Percentiles rank a stretch among this genome's conserved stretches.
phyloP scores from a whole-genome alignment of 1,140 invertebrate species.

The Drosophila kurseongensis region DNA sequence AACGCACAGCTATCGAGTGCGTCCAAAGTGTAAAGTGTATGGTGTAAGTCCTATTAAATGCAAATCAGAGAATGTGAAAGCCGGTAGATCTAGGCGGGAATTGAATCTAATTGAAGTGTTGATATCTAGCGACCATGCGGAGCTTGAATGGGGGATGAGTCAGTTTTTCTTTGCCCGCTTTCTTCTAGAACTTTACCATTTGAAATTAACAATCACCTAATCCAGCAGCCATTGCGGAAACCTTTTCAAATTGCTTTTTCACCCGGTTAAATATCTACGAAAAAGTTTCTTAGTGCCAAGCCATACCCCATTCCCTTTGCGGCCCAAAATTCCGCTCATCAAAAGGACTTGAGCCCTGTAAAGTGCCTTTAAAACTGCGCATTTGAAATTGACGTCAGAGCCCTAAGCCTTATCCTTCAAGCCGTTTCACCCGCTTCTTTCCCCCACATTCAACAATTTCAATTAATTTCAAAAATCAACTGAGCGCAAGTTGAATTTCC shows the following conservation, averaged over 20 bases:
- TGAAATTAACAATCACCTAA: conserved; percentile 42
- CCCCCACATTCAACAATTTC: conserved; percentile 60
- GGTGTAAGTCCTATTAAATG: conserved; percentile 7
- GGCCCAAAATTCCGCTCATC: conserved; percentile 13
- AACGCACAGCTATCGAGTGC: conserved; percentile 15
- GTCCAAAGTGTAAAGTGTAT: conserved; percentile 29
- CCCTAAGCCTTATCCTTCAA: conserved; percentile 45
- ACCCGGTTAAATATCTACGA: conserved; percentile 34
- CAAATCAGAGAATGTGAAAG: neutral
- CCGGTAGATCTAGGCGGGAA: conserved; percentile 4
- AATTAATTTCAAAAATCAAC: conserved; percentile 79
- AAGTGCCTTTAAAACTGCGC: conserved; percentile 54
- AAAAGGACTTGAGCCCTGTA: conserved; percentile 21
- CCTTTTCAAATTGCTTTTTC: conserved; percentile 44
- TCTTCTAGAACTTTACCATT: conserved; percentile 10
- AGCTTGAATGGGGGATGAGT: neutral
- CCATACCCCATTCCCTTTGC: neutral
- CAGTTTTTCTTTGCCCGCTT: neutral
- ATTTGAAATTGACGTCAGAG: conserved; percentile 68
- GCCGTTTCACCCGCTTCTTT: conserved; percentile 8
- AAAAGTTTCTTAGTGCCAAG: conserved; percentile 32
- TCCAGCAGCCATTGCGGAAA: conserved; percentile 22
- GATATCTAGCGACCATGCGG: conserved; percentile 1
- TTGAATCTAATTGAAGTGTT: conserved; percentile 22
- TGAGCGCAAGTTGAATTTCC: conserved; percentile 54